A percentile compares a stretch with the other conserved stretches of the same genome.
These are phyloP conservation scores for Calameuta idolon DNA, from an alignment of 2,888 invertebrate species.

Conservation along the genomic window DNA sequence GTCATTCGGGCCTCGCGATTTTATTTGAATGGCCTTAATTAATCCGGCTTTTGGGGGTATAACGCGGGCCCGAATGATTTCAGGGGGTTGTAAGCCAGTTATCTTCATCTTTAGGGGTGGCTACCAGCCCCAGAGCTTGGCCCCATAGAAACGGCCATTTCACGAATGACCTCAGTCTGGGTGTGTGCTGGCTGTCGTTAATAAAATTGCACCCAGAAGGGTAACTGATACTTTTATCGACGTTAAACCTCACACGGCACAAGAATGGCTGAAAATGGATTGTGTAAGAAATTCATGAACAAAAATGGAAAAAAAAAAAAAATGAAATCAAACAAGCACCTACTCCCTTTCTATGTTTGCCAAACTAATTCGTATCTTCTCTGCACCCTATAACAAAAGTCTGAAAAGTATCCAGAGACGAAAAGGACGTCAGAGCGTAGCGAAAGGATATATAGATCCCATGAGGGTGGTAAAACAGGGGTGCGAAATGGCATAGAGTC, in stretches of 20 bases:
- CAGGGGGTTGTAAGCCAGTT: conserved; percentile 46
- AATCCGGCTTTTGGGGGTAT: conserved; percentile 48
- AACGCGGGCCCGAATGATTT: background rate
- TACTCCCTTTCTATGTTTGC: background rate
- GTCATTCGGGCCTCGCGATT: conserved; percentile 48
- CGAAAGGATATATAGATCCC: conserved; percentile 52
- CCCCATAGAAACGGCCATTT: background rate
- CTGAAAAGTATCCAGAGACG: background rate
- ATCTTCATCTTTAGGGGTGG: conserved; percentile 50
- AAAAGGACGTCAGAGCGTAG: background rate
- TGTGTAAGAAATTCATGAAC: conserved; percentile 1
- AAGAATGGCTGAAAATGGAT: background rate
- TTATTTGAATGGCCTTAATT: conserved; percentile 55
- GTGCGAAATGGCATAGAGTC: conserved; percentile 45
- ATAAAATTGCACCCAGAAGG: background rate
- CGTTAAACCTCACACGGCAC: background rate
- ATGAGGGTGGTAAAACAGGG: conserved; percentile 50
- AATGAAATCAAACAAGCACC: background rate
- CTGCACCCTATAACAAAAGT: background rate
- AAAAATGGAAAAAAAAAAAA: conserved; percentile 21
- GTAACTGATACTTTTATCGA: background rate
- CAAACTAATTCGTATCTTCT: background rate
- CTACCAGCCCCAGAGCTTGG: background rate
- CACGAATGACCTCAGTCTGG: background rate
- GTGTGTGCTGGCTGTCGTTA: background rate